These are phyloP conservation scores for Bombus ignitus DNA, from an alignment of 1,140 invertebrate species.

Conservation along the genomic window DNA sequence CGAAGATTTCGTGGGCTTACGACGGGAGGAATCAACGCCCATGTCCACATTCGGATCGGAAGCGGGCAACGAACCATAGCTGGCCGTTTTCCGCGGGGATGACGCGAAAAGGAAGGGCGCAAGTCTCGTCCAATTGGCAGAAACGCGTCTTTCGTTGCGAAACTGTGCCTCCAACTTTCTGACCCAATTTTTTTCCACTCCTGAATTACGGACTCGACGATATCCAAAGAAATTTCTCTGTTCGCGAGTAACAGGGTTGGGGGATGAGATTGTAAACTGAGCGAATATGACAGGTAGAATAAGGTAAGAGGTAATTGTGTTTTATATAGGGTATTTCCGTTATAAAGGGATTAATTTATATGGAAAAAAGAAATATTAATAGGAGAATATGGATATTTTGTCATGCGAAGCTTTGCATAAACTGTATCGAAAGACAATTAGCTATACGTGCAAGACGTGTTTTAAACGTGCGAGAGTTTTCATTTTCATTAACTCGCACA, in stretches of 20 bases:
- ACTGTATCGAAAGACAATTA: no score
- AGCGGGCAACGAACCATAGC: constrained; percentile 1
- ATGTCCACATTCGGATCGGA: not conserved
- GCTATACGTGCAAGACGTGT: no score
- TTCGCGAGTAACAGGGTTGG: not conserved
- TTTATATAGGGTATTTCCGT: not conserved
- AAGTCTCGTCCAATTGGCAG: not conserved
- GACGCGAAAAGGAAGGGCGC: constrained; percentile 3
- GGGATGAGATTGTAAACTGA: not conserved
- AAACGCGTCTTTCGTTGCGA: not conserved
- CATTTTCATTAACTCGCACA: no score
- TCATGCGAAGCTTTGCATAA: no score
- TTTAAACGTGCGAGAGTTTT: no score
- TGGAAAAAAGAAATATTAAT: not conserved
- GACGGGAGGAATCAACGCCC: not conserved
- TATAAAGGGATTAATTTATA: not conserved
- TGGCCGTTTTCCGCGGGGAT: not conserved
- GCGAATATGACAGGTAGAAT: not conserved
- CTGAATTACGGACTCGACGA: not conserved
- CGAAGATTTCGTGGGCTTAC: not conserved
- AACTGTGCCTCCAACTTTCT: constrained; percentile 46
- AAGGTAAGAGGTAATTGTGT: not conserved
- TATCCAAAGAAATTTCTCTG: not conserved
- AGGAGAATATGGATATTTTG: no score
- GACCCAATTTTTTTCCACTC: constrained; percentile 55